A percentile compares a stretch with the other conserved stretches of the same genome.
Conservation (phyloP, 2,888 invertebrate species). For the Napeogenes sylphis region DNA sequence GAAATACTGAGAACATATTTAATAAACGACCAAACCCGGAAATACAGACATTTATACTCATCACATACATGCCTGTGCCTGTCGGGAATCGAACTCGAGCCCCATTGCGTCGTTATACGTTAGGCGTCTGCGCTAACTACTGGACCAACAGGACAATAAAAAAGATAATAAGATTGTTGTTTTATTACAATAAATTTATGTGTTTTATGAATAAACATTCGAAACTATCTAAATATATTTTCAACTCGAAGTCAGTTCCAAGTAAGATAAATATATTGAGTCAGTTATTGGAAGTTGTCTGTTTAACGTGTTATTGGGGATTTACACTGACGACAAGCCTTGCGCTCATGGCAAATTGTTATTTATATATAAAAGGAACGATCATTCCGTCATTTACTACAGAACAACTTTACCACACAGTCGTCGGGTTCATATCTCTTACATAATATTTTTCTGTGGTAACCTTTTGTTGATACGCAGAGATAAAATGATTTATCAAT, state of each 20-base stretch:
- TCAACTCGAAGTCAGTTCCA: constrained; percentile 6
- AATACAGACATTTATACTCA: too few relatives aligned
- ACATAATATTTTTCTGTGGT: constrained; percentile 1
- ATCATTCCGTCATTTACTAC: constrained; percentile 15
- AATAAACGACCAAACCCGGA: too few relatives aligned
- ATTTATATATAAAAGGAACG: constrained; percentile 22
- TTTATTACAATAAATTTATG: background rate
- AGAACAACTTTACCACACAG: constrained; percentile 8
- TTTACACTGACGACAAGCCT: constrained; percentile 23
- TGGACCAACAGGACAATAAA: too few relatives aligned
- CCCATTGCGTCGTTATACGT: too few relatives aligned
- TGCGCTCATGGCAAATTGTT: constrained; percentile 10
- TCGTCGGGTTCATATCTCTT: constrained; percentile 9
- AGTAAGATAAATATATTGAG: constrained; percentile 11
- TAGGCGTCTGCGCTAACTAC: too few relatives aligned
- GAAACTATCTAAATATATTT: background rate
- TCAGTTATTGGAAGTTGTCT: constrained; percentile 13
- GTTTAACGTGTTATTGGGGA: constrained; percentile 21
- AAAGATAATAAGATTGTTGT: too few relatives aligned
- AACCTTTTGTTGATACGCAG: constrained; percentile 12
- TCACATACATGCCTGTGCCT: too few relatives aligned
- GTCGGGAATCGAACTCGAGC: too few relatives aligned
- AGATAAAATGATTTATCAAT: constrained; percentile 22
- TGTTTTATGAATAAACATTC: background rate
- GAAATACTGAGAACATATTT: too few relatives aligned